These are phyloP conservation scores for Dendrolimus punctatus DNA, from an alignment of 1,140 invertebrate species.

Conservation along the genomic window DNA sequence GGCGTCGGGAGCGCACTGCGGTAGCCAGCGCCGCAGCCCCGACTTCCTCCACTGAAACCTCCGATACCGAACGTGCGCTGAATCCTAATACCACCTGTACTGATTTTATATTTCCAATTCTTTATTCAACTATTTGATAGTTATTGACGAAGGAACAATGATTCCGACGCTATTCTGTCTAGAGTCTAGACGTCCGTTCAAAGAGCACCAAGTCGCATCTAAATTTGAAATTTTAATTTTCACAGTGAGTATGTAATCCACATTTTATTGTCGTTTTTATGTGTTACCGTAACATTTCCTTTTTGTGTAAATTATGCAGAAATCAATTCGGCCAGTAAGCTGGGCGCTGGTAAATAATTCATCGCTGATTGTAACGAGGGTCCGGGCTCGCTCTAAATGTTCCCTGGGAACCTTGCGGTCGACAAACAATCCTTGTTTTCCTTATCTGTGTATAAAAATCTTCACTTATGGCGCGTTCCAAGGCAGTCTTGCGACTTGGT, in stretches of 20 bases:
- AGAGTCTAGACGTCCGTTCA: too few relatives aligned
- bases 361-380: slow-evolving; percentile 50
- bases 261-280: slow-evolving; percentile 29
- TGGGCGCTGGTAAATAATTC: slow-evolving; percentile 52
- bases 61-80: slow-evolving; percentile 55
- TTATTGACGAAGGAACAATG: slow-evolving; percentile 25
- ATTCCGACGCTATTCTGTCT: slow-evolving; percentile 4
- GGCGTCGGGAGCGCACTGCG: slow-evolving; percentile 45
- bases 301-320: slow-evolving; percentile 53
- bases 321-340: slow-evolving; percentile 48
- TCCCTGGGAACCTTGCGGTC: slow-evolving; percentile 29
- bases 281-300: slow-evolving; percentile 25
- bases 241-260: neutral
- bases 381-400: slow-evolving; percentile 44
- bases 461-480: slow-evolving; percentile 28
- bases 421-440: slow-evolving; percentile 35
- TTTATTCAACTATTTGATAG: slow-evolving; percentile 65
- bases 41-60: slow-evolving; percentile 42
- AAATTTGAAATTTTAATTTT: slow-evolving; percentile 1
- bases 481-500: slow-evolving; percentile 25
- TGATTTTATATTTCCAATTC: slow-evolving; percentile 64
- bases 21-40: slow-evolving; percentile 38
- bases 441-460: slow-evolving; percentile 41
- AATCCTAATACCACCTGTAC: slow-evolving; percentile 58
- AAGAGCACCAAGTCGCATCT: slow-evolving; percentile 2